Evolutionary conservation across 2,113 vertebrate genomes (phyloP).

Genomic region (Ameiurus melas): DNA sequence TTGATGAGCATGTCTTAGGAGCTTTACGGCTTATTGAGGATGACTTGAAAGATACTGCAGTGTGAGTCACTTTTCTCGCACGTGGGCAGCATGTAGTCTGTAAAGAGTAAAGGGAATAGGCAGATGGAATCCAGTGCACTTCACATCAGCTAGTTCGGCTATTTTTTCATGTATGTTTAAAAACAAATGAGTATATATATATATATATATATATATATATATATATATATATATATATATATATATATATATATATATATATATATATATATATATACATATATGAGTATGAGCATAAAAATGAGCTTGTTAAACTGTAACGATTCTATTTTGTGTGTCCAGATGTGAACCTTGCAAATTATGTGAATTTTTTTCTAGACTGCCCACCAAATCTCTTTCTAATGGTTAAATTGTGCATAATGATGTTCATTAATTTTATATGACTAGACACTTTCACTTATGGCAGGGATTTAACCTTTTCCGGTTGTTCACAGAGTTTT

Average conservation of each 20-base stretch:
- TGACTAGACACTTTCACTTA: not conserved
- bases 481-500: slow-evolving; percentile 44
- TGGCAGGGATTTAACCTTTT: slow-evolving; percentile 47
- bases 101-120: slow-evolving; percentile 20
- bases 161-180: not conserved
- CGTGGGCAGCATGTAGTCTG: slow-evolving; percentile 63
- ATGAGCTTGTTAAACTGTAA: not conserved
- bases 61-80: slow-evolving; percentile 76
- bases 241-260: too few species aligned
- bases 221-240: too few species aligned
- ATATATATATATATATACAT: too few species aligned
- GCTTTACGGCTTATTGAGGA: slow-evolving; percentile 52
- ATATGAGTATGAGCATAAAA: too few species aligned
- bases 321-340: not conserved
- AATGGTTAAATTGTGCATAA: not conserved
- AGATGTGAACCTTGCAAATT: not conserved
- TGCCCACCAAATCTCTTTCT: not conserved
- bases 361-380: not conserved
- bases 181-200: not conserved
- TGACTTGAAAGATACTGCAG: slow-evolving; percentile 73
- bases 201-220: too few species aligned
- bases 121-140: not conserved
- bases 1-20: slow-evolving; percentile 40
- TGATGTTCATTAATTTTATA: not conserved
- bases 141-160: slow-evolving; percentile 1